Evolutionary conservation across 2,888 invertebrate genomes (phyloP), one percentile per base, ranked within the genome.

Genomic region (Mechanitis messenoides): DNA sequence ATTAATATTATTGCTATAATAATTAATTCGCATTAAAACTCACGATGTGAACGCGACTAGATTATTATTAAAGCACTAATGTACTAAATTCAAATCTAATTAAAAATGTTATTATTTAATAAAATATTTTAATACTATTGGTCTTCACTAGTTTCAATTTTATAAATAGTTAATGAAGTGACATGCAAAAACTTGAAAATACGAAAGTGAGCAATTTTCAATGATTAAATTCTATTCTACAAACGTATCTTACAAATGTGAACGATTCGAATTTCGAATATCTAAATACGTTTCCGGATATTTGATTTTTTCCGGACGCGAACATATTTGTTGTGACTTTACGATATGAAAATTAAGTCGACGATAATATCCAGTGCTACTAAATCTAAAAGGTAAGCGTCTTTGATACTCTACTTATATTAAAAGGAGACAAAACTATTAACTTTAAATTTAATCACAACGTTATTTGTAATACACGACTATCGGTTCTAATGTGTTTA

Each of bases 51-150:
- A 79, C 71, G 70, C 72, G 74, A 75, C 83, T 84, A 76, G 71
- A 66, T 31, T n/a, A 62, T 76, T 78, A 75, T 78, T 82, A 85
- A 80, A 75, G 76, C 78, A 72, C 71, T 77, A 79, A 72, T 75
- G 74, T 72, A 72, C 73, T 78, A 79, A 76, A 73, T 72, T 72
- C 62, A 63, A 69, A 62, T 62, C 66, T 68, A 71, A 61, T 69
- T 68, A 69, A 69, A 68, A 70, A 62, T 66, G 66, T 70, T 68
- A 67, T 64, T 68, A 67, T 63, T 80, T 83, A 82, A 69, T 83
- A 81, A 83, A 83, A 83, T 83, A 82, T 76, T 83, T 84, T 81
- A 85, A 81, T 77, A 75, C 83, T 85, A 85, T 88, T 88, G 88
- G 88, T 88, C 88, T 78, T 85, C 85, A 84, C 86, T 83, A 85